Base-by-base conservation (phyloP, 2,797 vertebrate genomes). In the Spinus pinus region DNA sequence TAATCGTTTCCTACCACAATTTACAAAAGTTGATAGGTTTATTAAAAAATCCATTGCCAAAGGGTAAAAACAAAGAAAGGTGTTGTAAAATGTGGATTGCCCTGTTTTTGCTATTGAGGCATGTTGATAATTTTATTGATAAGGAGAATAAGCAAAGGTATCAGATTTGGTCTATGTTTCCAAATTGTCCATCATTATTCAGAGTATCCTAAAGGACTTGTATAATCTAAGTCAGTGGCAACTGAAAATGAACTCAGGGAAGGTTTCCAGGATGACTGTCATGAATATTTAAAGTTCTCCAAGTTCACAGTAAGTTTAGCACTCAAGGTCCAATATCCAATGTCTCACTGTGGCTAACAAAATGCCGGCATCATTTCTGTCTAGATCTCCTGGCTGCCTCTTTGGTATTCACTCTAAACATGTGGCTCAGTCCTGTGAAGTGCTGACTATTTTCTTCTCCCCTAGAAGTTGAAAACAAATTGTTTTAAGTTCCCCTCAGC, bases 341-440 rank as follows among this genome's bases (percentile, higher is more conserved):
- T 22, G 20, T 86, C 61, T 74, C 2, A 1, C 66, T 86, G 61
- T 0, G n/a, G 42, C 72, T 90, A 88, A 90, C 30, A 44, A 93
- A 95, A 86, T 88, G 64, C 95, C 95, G 94, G 73, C 94, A 96
- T 73, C 47, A 54, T 82, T 95, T 93, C 88, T 95, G 90, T 90
- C 86, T 92, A 74, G 62, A 84, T 90, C 70, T 93, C 69, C 77
- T 67, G 91, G 77, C 81, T 97, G 95, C 86, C 87, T 78, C 53
- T 91, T 67, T 54, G 7, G 7, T 69, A 65, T 84, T 93, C 91
- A 64, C n/a, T 72, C 53, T 42, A 72, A 94, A 92, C 72, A 58
- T 75, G 67, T 81, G 65, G 19, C 35, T 80, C 7, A 2, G 27
- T 72, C 37, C 39, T 90, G n/a, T 74, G 46, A 73, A 85, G 64